Percentiles rank a stretch among this genome's conserved stretches.
phyloP scores from a whole-genome alignment of 1,140 invertebrate species.

The Cataglyphis hispanica region DNA sequence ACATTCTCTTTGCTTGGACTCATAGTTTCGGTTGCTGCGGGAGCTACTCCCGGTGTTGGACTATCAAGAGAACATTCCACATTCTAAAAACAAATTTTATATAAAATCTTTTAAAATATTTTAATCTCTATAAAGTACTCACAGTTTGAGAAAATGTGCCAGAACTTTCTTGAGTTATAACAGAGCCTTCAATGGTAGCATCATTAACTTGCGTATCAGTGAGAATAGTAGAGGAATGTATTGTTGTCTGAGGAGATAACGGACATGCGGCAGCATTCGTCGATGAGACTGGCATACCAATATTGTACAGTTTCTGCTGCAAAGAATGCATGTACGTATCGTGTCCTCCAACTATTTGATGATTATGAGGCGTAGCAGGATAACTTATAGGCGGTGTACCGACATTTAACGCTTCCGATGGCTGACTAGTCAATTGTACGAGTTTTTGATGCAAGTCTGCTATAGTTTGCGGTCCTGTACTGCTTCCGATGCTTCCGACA shows the following conservation, averaged over 20 bases:
- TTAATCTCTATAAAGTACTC: slow-evolving; percentile 29
- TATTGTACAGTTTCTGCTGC: slow-evolving; percentile 88
- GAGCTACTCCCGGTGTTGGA: slow-evolving; percentile 75
- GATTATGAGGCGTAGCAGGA: slow-evolving; percentile 87
- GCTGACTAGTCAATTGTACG: slow-evolving; percentile 87
- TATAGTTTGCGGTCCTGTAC: slow-evolving; percentile 86
- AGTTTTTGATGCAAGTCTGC: slow-evolving; percentile 88
- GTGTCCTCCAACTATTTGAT: slow-evolving; percentile 84
- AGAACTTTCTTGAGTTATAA: slow-evolving; percentile 58
- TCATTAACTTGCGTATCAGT: slow-evolving; percentile 52
- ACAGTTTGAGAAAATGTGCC: slow-evolving; percentile 68
- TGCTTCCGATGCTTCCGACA: slow-evolving; percentile 35
- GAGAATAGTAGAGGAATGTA: slow-evolving; percentile 78
- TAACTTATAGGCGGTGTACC: slow-evolving; percentile 87
- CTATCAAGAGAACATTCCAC: slow-evolving; percentile 79
- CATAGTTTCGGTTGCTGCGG: slow-evolving; percentile 78
- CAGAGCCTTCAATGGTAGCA: slow-evolving; percentile 28
- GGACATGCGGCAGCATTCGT: slow-evolving; percentile 82
- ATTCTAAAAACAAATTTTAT: slow-evolving; percentile 68
- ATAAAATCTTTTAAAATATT: slow-evolving; percentile 5
- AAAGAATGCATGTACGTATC: slow-evolving; percentile 88
- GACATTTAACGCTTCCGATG: slow-evolving; percentile 85
- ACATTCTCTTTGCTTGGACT: slow-evolving; percentile 84
- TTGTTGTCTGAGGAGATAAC: slow-evolving; percentile 86
- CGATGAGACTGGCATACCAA: slow-evolving; percentile 82